Evolutionary conservation across 2,113 vertebrate genomes (phyloP).

Genomic region (Saccopteryx bilineata): DNA sequence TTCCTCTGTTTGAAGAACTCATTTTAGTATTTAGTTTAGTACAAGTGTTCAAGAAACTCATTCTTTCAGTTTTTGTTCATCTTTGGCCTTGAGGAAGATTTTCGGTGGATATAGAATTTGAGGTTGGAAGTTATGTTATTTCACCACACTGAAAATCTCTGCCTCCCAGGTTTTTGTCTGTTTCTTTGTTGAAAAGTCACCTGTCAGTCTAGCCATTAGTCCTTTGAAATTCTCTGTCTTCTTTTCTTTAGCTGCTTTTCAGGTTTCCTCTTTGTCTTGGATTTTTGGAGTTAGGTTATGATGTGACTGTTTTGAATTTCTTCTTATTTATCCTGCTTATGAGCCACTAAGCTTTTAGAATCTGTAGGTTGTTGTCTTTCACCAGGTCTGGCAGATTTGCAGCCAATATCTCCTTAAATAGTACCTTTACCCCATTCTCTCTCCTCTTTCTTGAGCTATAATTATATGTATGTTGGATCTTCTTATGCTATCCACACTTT

Average conservation of each 20-base stretch:
- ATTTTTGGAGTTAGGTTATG: neutral
- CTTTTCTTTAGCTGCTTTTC: neutral
- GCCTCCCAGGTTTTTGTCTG: neutral
- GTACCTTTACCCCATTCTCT: neutral
- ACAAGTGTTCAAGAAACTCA: neutral
- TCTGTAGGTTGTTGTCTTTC: neutral
- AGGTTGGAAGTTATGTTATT: neutral
- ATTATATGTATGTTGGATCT: neutral
- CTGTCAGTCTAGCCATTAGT: neutral
- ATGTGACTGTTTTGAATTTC: neutral
- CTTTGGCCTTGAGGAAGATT: neutral
- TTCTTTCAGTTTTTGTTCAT: neutral
- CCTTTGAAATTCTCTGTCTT: neutral
- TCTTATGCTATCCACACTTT: neutral
- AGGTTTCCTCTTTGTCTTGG: neutral
- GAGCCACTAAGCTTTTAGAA: neutral
- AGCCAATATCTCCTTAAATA: neutral
- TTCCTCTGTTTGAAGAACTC: neutral
- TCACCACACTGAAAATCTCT: neutral
- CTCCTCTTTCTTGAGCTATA: neutral
- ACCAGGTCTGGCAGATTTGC: neutral
- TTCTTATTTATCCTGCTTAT: neutral
- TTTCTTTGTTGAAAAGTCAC: slow-evolving; percentile 15
- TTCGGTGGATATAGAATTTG: neutral
- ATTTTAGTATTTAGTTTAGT: slow-evolving; percentile 22